Evolutionary conservation across 2,888 invertebrate species (phyloP).

Genomic region (Tipula confusa): DNA sequence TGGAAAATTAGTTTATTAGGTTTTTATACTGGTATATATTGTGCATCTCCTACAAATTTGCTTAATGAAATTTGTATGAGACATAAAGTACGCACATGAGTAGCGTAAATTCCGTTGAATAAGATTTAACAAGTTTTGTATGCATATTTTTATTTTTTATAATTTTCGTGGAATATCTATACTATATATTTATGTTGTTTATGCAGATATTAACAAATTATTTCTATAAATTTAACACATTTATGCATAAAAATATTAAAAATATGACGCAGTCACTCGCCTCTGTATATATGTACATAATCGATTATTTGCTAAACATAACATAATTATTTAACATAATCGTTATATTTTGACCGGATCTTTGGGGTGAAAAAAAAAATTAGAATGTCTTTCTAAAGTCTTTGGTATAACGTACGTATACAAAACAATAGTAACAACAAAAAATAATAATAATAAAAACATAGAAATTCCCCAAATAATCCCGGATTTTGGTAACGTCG

Average conservation of each 20-base stretch:
- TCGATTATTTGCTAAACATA: not conserved
- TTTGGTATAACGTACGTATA: no score
- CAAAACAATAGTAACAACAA: not conserved
- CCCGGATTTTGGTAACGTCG: not conserved
- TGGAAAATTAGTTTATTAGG: no score
- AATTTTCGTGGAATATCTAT: not conserved
- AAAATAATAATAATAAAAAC: not conserved
- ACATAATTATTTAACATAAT: slow-evolving; percentile 21
- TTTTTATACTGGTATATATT: no score
- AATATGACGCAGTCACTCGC: not conserved
- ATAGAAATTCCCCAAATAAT: not conserved
- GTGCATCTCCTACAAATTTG: no score
- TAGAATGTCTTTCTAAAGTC: slow-evolving; percentile 3
- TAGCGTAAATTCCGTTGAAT: not conserved
- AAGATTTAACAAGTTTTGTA: not conserved
- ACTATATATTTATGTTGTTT: no score
- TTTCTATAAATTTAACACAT: not conserved
- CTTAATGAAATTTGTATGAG: no score
- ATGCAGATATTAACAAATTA: not conserved
- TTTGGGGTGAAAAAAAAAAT: not conserved
- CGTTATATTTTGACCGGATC: not conserved
- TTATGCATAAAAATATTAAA: not conserved
- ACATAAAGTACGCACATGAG: no score
- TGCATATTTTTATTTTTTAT: not conserved
- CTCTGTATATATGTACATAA: not conserved